Percentiles rank a stretch among this genome's conserved stretches.
phyloP scores from a whole-genome alignment of 2,113 vertebrate genomes.

The Labeo catla region DNA sequence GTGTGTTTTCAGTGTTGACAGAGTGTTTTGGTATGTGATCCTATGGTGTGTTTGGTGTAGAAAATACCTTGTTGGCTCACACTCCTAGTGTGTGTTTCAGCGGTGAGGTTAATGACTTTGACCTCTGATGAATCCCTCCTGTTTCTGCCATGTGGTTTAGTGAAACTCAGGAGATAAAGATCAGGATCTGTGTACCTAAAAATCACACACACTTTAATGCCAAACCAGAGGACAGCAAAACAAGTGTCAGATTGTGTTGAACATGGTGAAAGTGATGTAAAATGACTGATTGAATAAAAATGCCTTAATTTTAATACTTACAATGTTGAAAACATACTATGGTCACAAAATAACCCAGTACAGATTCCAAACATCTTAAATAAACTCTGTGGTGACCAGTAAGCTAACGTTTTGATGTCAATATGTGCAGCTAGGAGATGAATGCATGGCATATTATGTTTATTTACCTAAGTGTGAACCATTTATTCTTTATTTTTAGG shows the following conservation, averaged over 20 bases:
- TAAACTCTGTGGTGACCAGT: neutral
- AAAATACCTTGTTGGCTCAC: slow-evolving; percentile 50
- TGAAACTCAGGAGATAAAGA: slow-evolving; percentile 10
- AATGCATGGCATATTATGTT: neutral
- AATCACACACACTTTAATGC: neutral
- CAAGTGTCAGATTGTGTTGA: neutral
- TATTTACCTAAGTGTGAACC: neutral
- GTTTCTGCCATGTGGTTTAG: neutral
- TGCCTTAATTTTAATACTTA: neutral
- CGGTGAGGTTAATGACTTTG: slow-evolving; percentile 76
- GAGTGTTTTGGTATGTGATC: slow-evolving; percentile 63
- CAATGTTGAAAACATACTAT: neutral
- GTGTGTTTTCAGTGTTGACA: slow-evolving; percentile 66
- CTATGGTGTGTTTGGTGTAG: slow-evolving; percentile 63
- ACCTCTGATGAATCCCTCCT: slow-evolving; percentile 57
- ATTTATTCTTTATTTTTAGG: neutral
- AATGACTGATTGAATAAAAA: neutral
- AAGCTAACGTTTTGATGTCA: neutral
- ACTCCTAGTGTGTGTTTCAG: slow-evolving; percentile 65
- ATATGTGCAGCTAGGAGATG: neutral
- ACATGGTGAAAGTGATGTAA: neutral
- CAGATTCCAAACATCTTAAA: neutral
- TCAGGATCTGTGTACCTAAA: neutral
- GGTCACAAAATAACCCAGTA: neutral
- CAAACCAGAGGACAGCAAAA: neutral